Evolutionary conservation across 2,888 invertebrate genomes (phyloP).

Genomic region (Thymelicus sylvestris): DNA sequence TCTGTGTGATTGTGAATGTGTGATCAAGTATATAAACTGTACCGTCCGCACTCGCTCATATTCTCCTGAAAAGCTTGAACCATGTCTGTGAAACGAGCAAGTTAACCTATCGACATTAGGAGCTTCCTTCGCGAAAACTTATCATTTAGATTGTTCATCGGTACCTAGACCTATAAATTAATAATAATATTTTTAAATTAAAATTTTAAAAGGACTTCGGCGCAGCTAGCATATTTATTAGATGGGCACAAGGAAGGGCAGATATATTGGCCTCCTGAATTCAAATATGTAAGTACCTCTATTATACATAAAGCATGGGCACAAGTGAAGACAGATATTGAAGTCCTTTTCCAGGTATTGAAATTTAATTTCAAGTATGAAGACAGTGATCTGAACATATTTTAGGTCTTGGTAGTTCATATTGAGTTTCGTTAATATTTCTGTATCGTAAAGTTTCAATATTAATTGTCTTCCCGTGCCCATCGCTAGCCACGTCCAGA

Average conservation of each 20-base stretch:
- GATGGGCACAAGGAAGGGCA: neutral
- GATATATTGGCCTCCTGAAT: neutral
- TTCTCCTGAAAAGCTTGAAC: slow-evolving; percentile 51
- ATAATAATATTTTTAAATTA: neutral
- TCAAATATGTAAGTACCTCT: too few species aligned
- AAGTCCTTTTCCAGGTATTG: too few species aligned
- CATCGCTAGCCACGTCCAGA: neutral
- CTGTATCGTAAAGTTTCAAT: too few species aligned
- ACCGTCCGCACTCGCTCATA: slow-evolving; percentile 28
- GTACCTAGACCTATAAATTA: slow-evolving; percentile 15
- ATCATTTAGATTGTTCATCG: neutral
- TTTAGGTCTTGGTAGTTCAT: too few species aligned
- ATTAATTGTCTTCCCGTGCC: too few species aligned
- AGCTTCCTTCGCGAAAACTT: slow-evolving; percentile 30
- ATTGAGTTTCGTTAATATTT: too few species aligned
- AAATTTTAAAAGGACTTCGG: neutral
- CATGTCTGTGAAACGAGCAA: slow-evolving; percentile 34
- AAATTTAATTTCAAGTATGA: too few species aligned
- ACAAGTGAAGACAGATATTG: too few species aligned
- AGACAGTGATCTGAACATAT: too few species aligned
- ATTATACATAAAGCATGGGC: too few species aligned
- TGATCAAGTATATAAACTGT: slow-evolving; percentile 40
- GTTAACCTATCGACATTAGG: slow-evolving; percentile 15
- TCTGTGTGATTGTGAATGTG: slow-evolving; percentile 55
- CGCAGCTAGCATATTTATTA: neutral